These are phyloP conservation scores for Eurytoma californica DNA, from an alignment of 2,888 invertebrate genomes.

Conservation along the genomic window DNA sequence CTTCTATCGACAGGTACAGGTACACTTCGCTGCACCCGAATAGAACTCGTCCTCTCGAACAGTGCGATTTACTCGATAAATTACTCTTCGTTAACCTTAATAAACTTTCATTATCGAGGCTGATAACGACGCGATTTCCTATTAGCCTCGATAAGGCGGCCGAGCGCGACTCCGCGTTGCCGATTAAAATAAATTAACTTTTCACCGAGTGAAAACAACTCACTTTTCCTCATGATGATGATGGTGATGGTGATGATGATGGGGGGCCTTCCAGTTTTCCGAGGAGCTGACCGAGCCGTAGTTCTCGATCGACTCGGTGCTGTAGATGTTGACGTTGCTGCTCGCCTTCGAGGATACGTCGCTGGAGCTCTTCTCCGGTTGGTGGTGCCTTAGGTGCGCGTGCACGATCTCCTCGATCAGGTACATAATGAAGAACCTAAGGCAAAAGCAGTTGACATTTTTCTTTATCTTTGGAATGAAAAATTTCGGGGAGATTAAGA, in stretches of 20 bases:
- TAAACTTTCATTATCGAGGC: too few species aligned
- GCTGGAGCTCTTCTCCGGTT: slow-evolving; percentile 53
- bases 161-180: too few species aligned
- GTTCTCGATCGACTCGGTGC: slow-evolving; percentile 69
- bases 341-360: slow-evolving; percentile 59
- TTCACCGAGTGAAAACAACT: slow-evolving; percentile 10
- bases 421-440: slow-evolving; percentile 73
- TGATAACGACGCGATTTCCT: too few species aligned
- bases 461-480: not conserved
- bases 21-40: too few species aligned
- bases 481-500: not conserved
- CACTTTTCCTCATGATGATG: slow-evolving; percentile 61
- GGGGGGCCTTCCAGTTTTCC: slow-evolving; percentile 45
- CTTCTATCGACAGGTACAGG: too few species aligned
- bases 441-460: not conserved
- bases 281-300: slow-evolving; percentile 57
- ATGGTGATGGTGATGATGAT: slow-evolving; percentile 61
- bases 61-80: too few species aligned
- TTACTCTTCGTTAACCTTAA: too few species aligned
- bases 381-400: slow-evolving; percentile 77
- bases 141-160: too few species aligned
- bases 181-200: too few species aligned
- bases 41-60: too few species aligned
- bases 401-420: slow-evolving; percentile 89
- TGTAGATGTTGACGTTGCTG: slow-evolving; percentile 64